Evolutionary conservation across 2,797 vertebrate species (phyloP), one percentile per base, ranked within the genome.

Genomic region (Spinibarbus caldwelli): DNA sequence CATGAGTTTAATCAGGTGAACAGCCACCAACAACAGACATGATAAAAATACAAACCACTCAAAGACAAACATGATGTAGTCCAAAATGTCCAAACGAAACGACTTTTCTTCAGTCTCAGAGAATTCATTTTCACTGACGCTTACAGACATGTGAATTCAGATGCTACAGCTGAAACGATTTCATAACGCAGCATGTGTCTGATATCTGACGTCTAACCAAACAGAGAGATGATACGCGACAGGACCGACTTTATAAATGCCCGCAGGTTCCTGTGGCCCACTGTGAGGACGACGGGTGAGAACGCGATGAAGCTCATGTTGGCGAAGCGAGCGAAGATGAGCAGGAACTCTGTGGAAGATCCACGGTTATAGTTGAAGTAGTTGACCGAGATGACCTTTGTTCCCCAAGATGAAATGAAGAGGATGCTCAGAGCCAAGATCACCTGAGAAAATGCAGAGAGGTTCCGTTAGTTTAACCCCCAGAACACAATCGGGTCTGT

Each of bases 351-450:
- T 0, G 92, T 82, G 0, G 94, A 93, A 0, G 89, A 84, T 14
- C 94, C 94, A 0, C 86, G 90, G 86, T 93, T 95, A 85, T 96
- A 96, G 92, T 96, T 96, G 89, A 96, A 96, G 71, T 95, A 95
- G 91, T 95, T 95, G 62, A 95, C 92, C 3, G 96, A 95, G 84
- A 96, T 90, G 12, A 96, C 85, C 86, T 94, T 96, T 79, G 95
- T 95, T 84, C 95, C 95, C 95, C 96, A 96, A 6, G 94, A 96
- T 2, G 79, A 70, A 34, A 95, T 94, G 87, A 96, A 96, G 73
- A 96, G 92, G 84, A 95, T 80, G 3, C 96, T 94, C 47, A 96
- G 92, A 5, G 91, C 90, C 0, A 96, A 91, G 81, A 97, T 96
- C 87, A 96, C 95, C 95, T 96, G 87, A 57, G 19, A 26, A 77